Conservation (phyloP, 2,113 vertebrate genomes). For the Osmerus eperlanus region DNA sequence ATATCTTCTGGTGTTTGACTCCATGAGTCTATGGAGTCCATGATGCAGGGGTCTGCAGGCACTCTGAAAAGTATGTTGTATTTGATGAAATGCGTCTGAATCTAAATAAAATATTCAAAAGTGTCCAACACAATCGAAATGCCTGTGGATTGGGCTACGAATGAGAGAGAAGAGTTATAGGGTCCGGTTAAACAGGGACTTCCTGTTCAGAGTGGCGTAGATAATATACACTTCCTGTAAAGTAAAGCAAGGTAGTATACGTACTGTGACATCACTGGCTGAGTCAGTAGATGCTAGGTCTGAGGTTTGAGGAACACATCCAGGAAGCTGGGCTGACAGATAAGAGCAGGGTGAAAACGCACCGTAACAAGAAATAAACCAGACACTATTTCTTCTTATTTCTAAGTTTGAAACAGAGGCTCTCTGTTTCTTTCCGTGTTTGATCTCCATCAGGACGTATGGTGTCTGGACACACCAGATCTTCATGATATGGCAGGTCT, state of each 20-base stretch:
- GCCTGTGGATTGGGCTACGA: no score
- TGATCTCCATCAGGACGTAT: slow-evolving; percentile 75
- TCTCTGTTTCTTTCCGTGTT: slow-evolving; percentile 57
- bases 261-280: slow-evolving; percentile 79
- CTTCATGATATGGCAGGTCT: slow-evolving; percentile 80
- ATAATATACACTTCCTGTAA: slow-evolving; percentile 78
- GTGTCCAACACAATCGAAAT: slow-evolving; percentile 31
- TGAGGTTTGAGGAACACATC: slow-evolving; percentile 69
- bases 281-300: slow-evolving; percentile 65
- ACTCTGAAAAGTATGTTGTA: no score
- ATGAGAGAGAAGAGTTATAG: slow-evolving; percentile 21
- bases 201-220: slow-evolving; percentile 65
- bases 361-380: slow-evolving; percentile 38
- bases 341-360: slow-evolving; percentile 71
- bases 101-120: not conserved
- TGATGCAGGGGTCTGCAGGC: no score
- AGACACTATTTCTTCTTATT: slow-evolving; percentile 31
- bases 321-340: slow-evolving; percentile 79
- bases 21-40: no score
- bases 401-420: slow-evolving; percentile 33
- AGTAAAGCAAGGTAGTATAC: slow-evolving; percentile 73
- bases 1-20: not conserved
- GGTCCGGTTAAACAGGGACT: slow-evolving; percentile 44
- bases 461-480: slow-evolving; percentile 71
- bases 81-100: not conserved